Evolutionary conservation across 2,888 invertebrate genomes (phyloP).

Genomic region (Eueremaeus valkanovi): DNA sequence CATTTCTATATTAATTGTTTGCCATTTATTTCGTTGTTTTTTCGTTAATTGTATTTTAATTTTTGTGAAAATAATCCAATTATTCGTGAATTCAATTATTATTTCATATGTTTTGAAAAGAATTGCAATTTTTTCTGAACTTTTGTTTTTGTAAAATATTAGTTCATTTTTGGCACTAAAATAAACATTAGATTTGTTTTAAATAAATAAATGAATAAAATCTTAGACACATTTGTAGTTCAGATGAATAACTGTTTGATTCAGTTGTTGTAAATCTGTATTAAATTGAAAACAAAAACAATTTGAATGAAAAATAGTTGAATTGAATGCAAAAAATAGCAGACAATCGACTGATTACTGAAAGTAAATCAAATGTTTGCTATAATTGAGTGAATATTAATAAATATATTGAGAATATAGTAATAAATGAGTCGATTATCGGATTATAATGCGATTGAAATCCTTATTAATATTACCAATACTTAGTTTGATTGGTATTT

Average conservation of each 20-base stretch:
- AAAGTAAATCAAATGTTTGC: neutral
- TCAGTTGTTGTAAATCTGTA: neutral
- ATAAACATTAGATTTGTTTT: neutral
- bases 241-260: neutral
- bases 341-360: too few species aligned
- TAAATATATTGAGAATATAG: neutral
- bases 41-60: too few species aligned
- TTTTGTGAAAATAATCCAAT: too few species aligned
- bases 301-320: too few species aligned
- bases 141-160: too few species aligned
- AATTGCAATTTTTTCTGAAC: too few species aligned
- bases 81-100: too few species aligned
- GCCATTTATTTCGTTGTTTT: too few species aligned
- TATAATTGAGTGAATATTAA: neutral
- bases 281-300: too few species aligned
- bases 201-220: neutral
- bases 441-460: conserved; percentile 24
- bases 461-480: conserved; percentile 14
- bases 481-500: conserved; percentile 18
- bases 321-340: too few species aligned
- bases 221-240: neutral
- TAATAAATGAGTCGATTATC: neutral
- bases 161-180: neutral
- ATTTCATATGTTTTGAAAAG: too few species aligned
- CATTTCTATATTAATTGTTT: too few species aligned